Conservation (phyloP, 2,797 vertebrate species). For the Ispidina picta region DNA sequence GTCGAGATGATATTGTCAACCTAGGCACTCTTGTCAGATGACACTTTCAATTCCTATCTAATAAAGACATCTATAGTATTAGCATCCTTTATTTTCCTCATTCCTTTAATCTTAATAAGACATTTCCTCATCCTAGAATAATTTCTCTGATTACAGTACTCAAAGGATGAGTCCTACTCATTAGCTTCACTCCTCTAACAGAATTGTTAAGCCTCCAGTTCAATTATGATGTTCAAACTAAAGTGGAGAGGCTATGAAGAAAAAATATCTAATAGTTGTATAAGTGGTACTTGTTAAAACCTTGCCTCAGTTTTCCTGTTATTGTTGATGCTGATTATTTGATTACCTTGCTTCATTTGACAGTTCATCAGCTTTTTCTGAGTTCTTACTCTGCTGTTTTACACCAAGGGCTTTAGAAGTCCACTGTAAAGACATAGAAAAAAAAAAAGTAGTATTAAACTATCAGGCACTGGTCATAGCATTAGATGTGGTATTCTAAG, state of each 20-base stretch:
- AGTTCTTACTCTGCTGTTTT: not conserved
- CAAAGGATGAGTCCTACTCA: conserved; percentile 29
- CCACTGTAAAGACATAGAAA: not conserved
- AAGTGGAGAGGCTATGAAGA: not conserved
- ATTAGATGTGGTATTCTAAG: not conserved
- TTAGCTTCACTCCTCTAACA: conserved; percentile 18
- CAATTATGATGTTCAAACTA: conserved; percentile 10
- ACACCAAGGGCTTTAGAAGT: not conserved
- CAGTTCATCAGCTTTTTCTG: not conserved
- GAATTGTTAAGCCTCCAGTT: not conserved
- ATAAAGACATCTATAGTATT: conserved; percentile 38
- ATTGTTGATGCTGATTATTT: not conserved
- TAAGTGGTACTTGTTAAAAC: conserved; percentile 21
- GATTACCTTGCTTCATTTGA: conserved; percentile 9
- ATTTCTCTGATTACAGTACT: conserved; percentile 53
- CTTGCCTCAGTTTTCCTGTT: not conserved
- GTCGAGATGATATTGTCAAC: conserved; percentile 10
- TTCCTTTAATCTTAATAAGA: conserved; percentile 32
- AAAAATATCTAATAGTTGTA: not conserved
- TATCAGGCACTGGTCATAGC: not conserved
- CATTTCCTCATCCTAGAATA: conserved; percentile 21
- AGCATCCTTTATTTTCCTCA: not conserved
- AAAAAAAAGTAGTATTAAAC: not conserved
- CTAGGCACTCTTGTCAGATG: not conserved
- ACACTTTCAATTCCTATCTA: not conserved